phyloP scores from a whole-genome alignment of 2,113 vertebrate species.

The Alaudala cheleensis region DNA sequence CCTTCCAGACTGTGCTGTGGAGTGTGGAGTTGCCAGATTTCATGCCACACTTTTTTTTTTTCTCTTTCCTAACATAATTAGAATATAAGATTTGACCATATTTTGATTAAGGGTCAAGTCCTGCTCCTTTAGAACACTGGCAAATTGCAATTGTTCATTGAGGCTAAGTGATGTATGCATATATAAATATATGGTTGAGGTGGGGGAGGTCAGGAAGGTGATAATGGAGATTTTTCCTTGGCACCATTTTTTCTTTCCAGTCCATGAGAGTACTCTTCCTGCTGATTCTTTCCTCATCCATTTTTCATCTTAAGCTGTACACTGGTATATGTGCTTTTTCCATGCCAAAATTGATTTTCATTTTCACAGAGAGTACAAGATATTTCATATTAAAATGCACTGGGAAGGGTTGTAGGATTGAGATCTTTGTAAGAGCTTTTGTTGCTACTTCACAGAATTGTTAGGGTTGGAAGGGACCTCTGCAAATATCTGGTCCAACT shows the following conservation, averaged over 20 bases:
- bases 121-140: background rate
- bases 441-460: background rate
- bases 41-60: background rate
- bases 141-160: background rate
- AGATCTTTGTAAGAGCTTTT: background rate
- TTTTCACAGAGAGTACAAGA: background rate
- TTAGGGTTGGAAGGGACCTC: background rate
- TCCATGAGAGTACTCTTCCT: background rate
- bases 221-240: background rate
- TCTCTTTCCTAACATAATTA: background rate
- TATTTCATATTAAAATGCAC: background rate
- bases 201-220: background rate
- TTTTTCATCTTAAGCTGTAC: background rate
- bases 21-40: background rate
- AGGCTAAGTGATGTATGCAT: background rate
- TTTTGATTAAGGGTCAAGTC: background rate
- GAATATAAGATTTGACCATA: background rate
- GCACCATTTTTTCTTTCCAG: background rate
- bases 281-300: background rate
- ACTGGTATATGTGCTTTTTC: background rate
- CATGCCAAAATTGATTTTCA: background rate
- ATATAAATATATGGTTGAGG: fast-evolving
- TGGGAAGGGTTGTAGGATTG: background rate
- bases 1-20: background rate
- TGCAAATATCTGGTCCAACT: background rate